Base-by-base conservation (phyloP, 1,140 invertebrate genomes). In the Dreissena polymorpha region DNA sequence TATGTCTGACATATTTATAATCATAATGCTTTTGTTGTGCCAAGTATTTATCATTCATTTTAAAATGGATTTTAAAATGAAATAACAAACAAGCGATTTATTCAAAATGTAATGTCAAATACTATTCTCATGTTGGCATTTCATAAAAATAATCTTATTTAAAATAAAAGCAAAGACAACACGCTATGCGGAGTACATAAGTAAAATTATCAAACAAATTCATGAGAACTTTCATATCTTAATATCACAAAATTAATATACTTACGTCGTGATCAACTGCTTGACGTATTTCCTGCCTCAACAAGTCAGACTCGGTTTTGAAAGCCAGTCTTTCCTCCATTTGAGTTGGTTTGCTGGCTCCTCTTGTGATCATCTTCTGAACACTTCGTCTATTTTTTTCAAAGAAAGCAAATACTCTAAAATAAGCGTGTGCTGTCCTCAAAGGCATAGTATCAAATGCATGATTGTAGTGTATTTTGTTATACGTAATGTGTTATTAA, bases 281-380 rank as follows among this genome's bases (percentile, higher is more conserved):
- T 53, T 63, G 50, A 14, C 57, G 63, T 53, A 83, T 39, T 64
- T 77, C 81, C 10, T 14, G 53, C 67, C 68, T 69, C 0, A 83
- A 49, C 10, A 6, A 63, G 21, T 72, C 68, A 50, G 73, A 76
- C 12, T 83, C 81, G 7, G 21, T 71, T 25, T 64, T 77, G 68
- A 77, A 76, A 7, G 81, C 73, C 12, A 76, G 39, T n/a, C 60
- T 16, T 21, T 83, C 81, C 29, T 83, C 81, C 63, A 83, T 69
- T 29, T 83, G 81, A 27, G 68, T 60, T 10, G 64, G 10, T 25
- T 21, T 64, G 49, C 70, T 83, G 13, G 81, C 81, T 13, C 73
- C 73, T 64, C 81, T 12, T 39, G 57, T 27, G 21, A 83, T 25
- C 72, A 83, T 71, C 29, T 83, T 83, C 73, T 83, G 71, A 16